Evolutionary conservation across 1,140 invertebrate genomes (phyloP).

Genomic region (Thaumatotibia leucotreta): DNA sequence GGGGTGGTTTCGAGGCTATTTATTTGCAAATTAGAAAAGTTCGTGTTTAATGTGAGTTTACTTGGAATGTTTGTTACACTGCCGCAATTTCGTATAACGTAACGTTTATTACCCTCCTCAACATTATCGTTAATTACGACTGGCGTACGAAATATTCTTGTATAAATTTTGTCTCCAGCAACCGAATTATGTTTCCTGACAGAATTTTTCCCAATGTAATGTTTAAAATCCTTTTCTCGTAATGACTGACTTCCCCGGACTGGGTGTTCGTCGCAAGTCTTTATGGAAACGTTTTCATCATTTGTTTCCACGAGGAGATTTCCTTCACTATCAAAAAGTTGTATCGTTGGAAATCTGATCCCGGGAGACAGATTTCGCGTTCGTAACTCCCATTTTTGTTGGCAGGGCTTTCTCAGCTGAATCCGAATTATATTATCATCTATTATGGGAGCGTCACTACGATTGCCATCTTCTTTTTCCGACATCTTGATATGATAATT

Average conservation of each 20-base stretch:
- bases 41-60: constrained; percentile 50
- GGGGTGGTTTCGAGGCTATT: constrained; percentile 62
- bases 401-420: constrained; percentile 63
- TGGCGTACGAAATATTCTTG: constrained; percentile 54
- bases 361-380: constrained; percentile 68
- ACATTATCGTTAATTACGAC: constrained; percentile 29
- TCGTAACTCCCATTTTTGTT: constrained; percentile 72
- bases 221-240: constrained; percentile 58
- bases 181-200: constrained; percentile 67
- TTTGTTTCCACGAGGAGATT: constrained; percentile 74
- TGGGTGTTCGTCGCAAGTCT: constrained; percentile 49
- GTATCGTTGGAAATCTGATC: constrained; percentile 69
- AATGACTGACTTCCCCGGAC: constrained; percentile 59
- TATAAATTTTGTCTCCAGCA: constrained; percentile 66
- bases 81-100: constrained; percentile 41
- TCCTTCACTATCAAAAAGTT: constrained; percentile 75
- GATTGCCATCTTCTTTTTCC: constrained; percentile 50
- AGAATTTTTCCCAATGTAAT: constrained; percentile 46
- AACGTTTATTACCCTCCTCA: constrained; percentile 32
- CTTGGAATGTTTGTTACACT: constrained; percentile 64
- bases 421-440: constrained; percentile 74
- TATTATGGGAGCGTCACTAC: constrained; percentile 68
- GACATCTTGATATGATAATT: constrained; percentile 47
- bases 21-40: constrained; percentile 43
- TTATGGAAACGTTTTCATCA: constrained; percentile 73